Percentiles rank a stretch among this genome's conserved stretches.
phyloP scores from a whole-genome alignment of 2,113 vertebrate species.

The Ictalurus punctatus region DNA sequence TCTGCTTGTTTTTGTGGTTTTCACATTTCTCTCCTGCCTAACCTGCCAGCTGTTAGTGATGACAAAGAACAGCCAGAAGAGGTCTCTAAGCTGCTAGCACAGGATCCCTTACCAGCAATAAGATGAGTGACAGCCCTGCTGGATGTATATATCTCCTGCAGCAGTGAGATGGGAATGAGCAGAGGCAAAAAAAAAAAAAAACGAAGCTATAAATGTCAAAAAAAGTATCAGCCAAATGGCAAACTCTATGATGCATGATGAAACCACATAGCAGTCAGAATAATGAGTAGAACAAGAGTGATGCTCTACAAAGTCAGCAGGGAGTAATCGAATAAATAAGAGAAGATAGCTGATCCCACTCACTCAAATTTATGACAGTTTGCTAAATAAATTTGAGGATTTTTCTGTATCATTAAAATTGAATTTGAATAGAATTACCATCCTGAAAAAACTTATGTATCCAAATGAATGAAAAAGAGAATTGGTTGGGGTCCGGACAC shows the following conservation, averaged over 20 bases:
- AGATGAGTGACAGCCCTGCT: background rate
- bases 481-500: no score
- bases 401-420: background rate
- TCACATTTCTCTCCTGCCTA: background rate
- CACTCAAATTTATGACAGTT: background rate
- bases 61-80: constrained; percentile 39
- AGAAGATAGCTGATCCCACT: background rate
- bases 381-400: background rate
- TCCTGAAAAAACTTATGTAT: background rate
- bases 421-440: background rate
- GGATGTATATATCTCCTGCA: constrained; percentile 10
- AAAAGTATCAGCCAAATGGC: background rate
- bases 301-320: constrained; percentile 8
- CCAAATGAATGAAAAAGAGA: no score
- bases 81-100: constrained; percentile 37
- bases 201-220: background rate
- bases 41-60: background rate
- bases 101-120: constrained; percentile 10
- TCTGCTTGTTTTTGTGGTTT: background rate
- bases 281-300: constrained; percentile 5
- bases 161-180: constrained; percentile 8
- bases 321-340: constrained; percentile 5
- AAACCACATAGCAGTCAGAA: background rate
- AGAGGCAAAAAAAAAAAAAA: background rate
- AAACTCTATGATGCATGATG: constrained; percentile 1